Evolutionary conservation across 1,140 invertebrate genomes (phyloP).

Genomic region (Melanaphis sacchari): DNA sequence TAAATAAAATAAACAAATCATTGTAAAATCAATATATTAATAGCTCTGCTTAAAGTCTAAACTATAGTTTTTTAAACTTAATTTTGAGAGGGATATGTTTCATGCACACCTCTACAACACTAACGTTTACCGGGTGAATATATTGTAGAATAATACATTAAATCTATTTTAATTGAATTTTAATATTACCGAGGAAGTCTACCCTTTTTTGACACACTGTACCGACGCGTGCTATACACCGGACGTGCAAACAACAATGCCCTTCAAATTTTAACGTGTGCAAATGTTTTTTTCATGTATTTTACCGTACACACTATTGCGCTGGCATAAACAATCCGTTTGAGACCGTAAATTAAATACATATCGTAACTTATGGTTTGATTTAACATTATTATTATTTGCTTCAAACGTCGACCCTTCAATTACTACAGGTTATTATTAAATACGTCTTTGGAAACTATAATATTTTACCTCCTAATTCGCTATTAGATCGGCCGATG

Average conservation of each 20-base stretch:
- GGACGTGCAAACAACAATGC: background rate
- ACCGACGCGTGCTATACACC: background rate
- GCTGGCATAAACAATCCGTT: background rate
- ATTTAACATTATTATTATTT: background rate
- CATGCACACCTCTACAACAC: background rate
- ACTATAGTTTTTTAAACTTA: background rate
- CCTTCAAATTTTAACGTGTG: background rate
- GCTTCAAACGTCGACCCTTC: background rate
- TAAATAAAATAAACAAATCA: too few relatives aligned
- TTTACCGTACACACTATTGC: too few relatives aligned
- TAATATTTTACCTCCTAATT: background rate
- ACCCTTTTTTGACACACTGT: background rate
- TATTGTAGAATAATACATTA: background rate
- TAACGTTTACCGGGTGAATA: background rate
- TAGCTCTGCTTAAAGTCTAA: background rate
- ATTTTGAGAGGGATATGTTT: background rate
- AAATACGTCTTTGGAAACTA: background rate
- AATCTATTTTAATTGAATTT: background rate
- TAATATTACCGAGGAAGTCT: background rate
- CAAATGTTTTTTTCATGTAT: conserved; percentile 19
- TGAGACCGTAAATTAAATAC: background rate
- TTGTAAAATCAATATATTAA: background rate
- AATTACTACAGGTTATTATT: background rate
- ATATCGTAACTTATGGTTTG: background rate
- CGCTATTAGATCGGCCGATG: background rate